Base-by-base conservation (phyloP, 2,888 invertebrate genomes). In the Hypsopygia costalis region DNA sequence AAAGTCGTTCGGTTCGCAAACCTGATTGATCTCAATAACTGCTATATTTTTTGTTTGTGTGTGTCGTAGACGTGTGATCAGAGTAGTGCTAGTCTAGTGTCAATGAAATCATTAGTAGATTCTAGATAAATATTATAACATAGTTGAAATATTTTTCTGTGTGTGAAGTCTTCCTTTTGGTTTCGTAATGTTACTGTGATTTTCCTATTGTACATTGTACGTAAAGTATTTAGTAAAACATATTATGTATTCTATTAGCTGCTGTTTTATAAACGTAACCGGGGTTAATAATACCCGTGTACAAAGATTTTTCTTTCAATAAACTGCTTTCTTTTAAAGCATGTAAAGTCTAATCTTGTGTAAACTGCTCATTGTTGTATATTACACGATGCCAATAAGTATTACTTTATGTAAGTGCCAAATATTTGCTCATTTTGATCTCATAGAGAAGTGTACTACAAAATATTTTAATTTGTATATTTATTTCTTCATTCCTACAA, bases 361-460 rank as follows among this genome's bases (percentile, higher is more conserved):
- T 8, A 6, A 34, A 35, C 3, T 37, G 31, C 31, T 37, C 37
- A 37, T 7, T 30, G 11, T 37, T 30, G 25, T n/a, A 25, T 8
- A 27, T 10, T 16, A 9, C n/a, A 6, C 6, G 10, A 44, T 35
- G 44, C 42, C 40, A 46, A 16, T 3, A 16, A 46, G 39, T 42
- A 37, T 22, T 42, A 37, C 39, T 34, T 42, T 47, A 41, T 40
- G 36, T 39, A 41, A 44, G 62, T 67, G 64, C 64, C 66, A 67
- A 65, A 51, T 51, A 28, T 50, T 56, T 63, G 64, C 66, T 66
- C 64, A 66, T 51, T 44, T 35, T 43, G 40, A 37, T 55, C 55
- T 57, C 51, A 36, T 51, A 54, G 51, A 58, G 52, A 54, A 42
- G 44, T 11, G 25, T 33, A 30, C 34, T 41, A 39, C 36, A 46